Evolutionary conservation across 37 sponge, comb jelly and placozoan species (phyloP).

Genomic region (Aplysina aerophoba): DNA sequence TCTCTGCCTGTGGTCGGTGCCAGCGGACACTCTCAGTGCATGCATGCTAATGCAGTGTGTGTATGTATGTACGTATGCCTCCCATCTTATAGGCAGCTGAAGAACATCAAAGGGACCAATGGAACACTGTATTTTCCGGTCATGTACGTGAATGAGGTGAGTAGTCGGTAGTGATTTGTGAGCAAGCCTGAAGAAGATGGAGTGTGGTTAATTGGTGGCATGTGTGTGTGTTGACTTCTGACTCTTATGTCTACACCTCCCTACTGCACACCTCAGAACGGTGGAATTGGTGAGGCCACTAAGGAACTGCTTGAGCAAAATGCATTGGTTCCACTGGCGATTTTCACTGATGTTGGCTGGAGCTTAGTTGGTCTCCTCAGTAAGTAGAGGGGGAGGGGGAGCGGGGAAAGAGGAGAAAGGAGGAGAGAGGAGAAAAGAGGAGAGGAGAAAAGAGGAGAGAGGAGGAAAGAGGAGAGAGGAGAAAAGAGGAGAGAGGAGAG

Average conservation of each 20-base stretch:
- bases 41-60: slow-evolving; percentile 30
- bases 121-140: slow-evolving; percentile 64
- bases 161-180: neutral
- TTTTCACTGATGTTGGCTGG: neutral
- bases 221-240: too few relatives aligned
- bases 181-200: neutral
- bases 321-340: slow-evolving; percentile 34
- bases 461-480: neutral
- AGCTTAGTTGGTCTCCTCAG: slow-evolving; percentile 24
- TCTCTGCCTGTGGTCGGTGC: neutral
- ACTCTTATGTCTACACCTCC: too few relatives aligned
- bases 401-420: too few relatives aligned
- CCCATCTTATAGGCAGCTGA: neutral
- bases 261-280: too few relatives aligned
- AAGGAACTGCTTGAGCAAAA: slow-evolving; percentile 40
- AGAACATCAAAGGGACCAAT: slow-evolving; percentile 14
- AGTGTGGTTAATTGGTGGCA: too few relatives aligned
- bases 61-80: neutral
- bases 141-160: slow-evolving; percentile 70
- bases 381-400: slow-evolving; percentile 1
- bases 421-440: neutral
- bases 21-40: neutral
- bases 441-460: neutral
- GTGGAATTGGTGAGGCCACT: slow-evolving; percentile 41
- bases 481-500: neutral